Percentiles rank a stretch among this genome's conserved stretches.
phyloP scores from a whole-genome alignment of 2,888 invertebrate genomes.

The Electrophaes corylata region DNA sequence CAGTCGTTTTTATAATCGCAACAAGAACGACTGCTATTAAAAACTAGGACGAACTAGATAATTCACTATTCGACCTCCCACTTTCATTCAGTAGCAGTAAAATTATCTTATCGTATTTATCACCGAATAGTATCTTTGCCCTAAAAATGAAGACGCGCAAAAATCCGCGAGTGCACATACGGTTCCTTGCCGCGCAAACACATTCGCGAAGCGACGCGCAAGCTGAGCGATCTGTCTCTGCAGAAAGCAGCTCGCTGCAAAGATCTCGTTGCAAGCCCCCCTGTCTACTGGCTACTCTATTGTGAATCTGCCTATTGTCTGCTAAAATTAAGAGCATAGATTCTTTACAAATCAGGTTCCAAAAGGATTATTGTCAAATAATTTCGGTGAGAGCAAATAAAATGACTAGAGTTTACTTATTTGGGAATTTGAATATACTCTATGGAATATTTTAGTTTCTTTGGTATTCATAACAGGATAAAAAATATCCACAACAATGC shows the following conservation, averaged over 20 bases:
- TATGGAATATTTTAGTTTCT: not conserved
- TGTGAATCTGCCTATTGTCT: constrained; percentile 41
- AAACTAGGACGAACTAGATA: constrained; percentile 39
- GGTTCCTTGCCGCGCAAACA: constrained; percentile 38
- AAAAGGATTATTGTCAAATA: constrained; percentile 31
- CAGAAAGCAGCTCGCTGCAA: constrained; percentile 38
- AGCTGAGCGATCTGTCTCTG: constrained; percentile 22
- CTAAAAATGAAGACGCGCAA: constrained; percentile 35
- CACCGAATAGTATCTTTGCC: constrained; percentile 35
- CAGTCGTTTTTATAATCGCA: not conserved
- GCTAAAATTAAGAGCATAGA: constrained; percentile 40
- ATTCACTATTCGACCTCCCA: constrained; percentile 33
- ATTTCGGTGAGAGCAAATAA: constrained; percentile 18
- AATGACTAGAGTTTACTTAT: constrained; percentile 10
- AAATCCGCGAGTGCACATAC: constrained; percentile 40
- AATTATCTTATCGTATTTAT: constrained; percentile 40
- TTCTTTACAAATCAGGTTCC: constrained; percentile 33
- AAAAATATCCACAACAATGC: not conserved
- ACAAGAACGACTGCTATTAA: constrained; percentile 20
- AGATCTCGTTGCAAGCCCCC: constrained; percentile 38
- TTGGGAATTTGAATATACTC: not conserved
- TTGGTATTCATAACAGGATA: not conserved
- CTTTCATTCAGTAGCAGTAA: constrained; percentile 35
- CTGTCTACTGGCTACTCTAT: constrained; percentile 39
- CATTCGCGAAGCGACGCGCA: constrained; percentile 25